Evolutionary conservation across 2,888 invertebrate genomes (phyloP).

Genomic region (Malthinus flaveolus): DNA sequence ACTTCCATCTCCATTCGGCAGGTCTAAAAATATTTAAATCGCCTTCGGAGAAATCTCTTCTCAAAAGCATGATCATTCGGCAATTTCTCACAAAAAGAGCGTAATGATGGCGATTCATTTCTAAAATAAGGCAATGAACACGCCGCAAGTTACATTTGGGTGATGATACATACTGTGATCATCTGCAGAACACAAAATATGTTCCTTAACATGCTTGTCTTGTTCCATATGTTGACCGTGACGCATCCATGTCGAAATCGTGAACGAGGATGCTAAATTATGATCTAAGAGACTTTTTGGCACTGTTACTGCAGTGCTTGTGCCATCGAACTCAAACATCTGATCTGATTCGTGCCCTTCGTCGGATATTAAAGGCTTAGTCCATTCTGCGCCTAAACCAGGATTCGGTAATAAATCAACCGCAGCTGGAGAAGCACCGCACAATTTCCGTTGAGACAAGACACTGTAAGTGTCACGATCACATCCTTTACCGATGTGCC

Average conservation of each 20-base stretch:
- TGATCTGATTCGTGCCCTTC: conserved; percentile 84
- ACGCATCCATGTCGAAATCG: conserved; percentile 92
- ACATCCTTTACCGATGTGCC: conserved; percentile 94
- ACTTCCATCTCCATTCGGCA: conserved; percentile 98
- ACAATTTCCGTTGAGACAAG: conserved; percentile 80
- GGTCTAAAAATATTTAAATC: conserved; percentile 94
- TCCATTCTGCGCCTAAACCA: conserved; percentile 79
- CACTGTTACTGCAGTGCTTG: conserved; percentile 82
- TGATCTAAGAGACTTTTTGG: conserved; percentile 78
- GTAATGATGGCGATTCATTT: conserved; percentile 99
- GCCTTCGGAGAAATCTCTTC: conserved; percentile 88
- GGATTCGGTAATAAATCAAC: conserved; percentile 86
- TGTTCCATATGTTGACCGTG: conserved; percentile 79
- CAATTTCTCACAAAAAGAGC: conserved; percentile 97
- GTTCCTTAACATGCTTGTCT: conserved; percentile 93
- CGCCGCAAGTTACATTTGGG: neutral
- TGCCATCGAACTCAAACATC: conserved; percentile 95
- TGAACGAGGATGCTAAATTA: conserved; percentile 79
- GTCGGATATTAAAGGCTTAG: conserved; percentile 79
- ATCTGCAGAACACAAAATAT: conserved; percentile 95
- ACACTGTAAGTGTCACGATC: conserved; percentile 92
- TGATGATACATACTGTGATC: conserved; percentile 80
- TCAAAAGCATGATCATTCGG: conserved; percentile 87
- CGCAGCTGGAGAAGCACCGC: conserved; percentile 82
- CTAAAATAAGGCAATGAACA: conserved; percentile 54